Evolutionary conservation across 2,797 vertebrate genomes (phyloP).

Genomic region (Intellagama lesueurii): DNA sequence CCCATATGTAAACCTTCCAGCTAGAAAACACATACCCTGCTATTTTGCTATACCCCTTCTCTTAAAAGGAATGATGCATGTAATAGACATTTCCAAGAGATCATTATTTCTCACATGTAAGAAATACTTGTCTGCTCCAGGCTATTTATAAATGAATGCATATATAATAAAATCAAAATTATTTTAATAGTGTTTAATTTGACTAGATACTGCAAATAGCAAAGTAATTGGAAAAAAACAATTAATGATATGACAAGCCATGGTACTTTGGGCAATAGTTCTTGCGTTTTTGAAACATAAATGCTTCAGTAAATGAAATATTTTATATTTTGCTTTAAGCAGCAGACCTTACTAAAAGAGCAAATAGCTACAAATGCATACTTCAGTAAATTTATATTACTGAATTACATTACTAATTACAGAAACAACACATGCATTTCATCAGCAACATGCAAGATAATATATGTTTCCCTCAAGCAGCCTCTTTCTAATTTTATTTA

Average conservation of each 20-base stretch:
- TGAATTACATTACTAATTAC: constrained; percentile 7
- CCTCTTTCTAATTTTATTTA: background rate
- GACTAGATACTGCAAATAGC: constrained; percentile 3
- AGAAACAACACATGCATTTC: background rate
- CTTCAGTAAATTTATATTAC: background rate
- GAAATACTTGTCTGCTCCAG: background rate
- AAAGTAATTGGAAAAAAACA: background rate
- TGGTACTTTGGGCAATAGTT: constrained; percentile 6
- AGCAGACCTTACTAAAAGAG: background rate
- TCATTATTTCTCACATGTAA: background rate
- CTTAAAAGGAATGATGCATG: background rate
- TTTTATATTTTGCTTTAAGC: constrained; percentile 8
- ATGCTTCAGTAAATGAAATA: background rate
- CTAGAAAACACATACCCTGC: background rate
- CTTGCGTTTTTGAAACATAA: background rate
- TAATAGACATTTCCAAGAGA: background rate
- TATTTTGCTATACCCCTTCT: background rate
- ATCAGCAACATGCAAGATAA: background rate
- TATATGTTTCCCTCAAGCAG: background rate
- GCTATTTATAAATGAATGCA: background rate
- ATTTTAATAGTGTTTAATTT: background rate
- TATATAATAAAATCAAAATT: background rate
- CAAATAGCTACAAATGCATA: background rate
- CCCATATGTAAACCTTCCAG: background rate
- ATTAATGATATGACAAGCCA: background rate